phyloP scores from a whole-genome alignment of 2,797 vertebrate species.

The Coranthus polyacanthus region DNA sequence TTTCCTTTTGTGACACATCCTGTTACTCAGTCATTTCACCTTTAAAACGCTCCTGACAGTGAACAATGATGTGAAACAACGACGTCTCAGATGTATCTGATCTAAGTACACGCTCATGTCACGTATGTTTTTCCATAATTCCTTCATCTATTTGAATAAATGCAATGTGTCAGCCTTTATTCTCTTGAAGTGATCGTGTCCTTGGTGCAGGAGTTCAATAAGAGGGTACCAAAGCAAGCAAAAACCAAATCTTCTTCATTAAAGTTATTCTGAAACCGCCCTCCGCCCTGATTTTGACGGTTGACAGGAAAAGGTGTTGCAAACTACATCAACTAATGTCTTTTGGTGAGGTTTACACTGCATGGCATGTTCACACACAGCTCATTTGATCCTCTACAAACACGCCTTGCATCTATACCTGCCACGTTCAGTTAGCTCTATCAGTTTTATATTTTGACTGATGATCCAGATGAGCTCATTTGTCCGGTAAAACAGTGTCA shows the following conservation, averaged over 20 bases:
- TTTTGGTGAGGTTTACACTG: constrained; percentile 15
- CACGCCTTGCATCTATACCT: neutral
- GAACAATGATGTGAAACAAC: too few species aligned
- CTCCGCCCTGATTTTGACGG: constrained; percentile 8
- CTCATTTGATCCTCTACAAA: constrained; percentile 15
- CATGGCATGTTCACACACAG: neutral
- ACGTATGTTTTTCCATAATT: too few species aligned
- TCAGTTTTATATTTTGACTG: neutral
- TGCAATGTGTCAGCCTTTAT: neutral
- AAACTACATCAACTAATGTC: constrained; percentile 10
- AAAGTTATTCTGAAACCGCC: constrained; percentile 45
- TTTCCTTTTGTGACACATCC: neutral
- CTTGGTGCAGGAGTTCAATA: neutral
- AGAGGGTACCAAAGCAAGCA: neutral
- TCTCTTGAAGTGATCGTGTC: constrained; percentile 32
- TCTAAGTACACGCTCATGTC: too few species aligned
- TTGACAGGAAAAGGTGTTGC: constrained; percentile 42
- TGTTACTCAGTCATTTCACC: neutral
- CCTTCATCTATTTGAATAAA: neutral
- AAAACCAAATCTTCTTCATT: neutral
- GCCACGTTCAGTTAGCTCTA: neutral
- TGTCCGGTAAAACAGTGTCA: neutral
- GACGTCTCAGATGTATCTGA: too few species aligned
- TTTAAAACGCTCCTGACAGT: neutral
- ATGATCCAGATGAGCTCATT: neutral